Percentiles rank a stretch among this genome's conserved stretches.
These are phyloP conservation scores for Alviniconcha marisindica DNA, from an alignment of 1,140 invertebrate genomes.

Conservation along the genomic window DNA sequence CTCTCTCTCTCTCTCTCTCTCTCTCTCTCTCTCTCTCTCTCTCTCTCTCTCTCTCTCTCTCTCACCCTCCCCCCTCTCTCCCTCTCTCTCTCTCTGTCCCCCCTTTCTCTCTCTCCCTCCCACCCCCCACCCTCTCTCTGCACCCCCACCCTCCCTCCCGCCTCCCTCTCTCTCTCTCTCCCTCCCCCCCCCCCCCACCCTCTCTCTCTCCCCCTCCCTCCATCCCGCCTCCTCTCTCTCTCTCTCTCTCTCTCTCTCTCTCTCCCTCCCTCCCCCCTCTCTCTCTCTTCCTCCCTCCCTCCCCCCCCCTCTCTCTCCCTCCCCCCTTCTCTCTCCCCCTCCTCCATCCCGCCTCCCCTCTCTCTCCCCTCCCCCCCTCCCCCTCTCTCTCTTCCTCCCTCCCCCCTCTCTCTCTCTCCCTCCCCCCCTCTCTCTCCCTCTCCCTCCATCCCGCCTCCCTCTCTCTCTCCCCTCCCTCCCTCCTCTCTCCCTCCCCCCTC, in stretches of 20 bases:
- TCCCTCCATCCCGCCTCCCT: no score
- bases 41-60: not conserved
- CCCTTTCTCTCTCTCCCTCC: not conserved
- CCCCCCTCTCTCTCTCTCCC: not conserved
- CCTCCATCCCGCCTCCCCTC: not conserved
- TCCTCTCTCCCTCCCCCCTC: no score
- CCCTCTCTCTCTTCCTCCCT: not conserved
- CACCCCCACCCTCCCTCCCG: no score
- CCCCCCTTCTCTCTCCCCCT: not conserved
- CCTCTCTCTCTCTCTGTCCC: not conserved
- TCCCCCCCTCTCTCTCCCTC: not conserved
- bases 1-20: no score
- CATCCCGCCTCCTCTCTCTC: not conserved
- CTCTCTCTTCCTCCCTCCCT: not conserved
- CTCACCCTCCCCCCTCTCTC: not conserved
- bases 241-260: constrained; percentile 23
- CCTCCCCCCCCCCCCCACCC: not conserved
- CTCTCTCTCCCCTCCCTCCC: no score
- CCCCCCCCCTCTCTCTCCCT: not conserved
- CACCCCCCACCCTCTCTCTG: not conserved
- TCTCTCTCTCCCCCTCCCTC: not conserved
- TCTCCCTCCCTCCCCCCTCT: constrained; percentile 34
- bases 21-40: no score
- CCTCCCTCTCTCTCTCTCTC: no score
- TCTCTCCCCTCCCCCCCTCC: not conserved